phyloP scores from a whole-genome alignment of 2,113 vertebrate species.

The Anser cygnoides region DNA sequence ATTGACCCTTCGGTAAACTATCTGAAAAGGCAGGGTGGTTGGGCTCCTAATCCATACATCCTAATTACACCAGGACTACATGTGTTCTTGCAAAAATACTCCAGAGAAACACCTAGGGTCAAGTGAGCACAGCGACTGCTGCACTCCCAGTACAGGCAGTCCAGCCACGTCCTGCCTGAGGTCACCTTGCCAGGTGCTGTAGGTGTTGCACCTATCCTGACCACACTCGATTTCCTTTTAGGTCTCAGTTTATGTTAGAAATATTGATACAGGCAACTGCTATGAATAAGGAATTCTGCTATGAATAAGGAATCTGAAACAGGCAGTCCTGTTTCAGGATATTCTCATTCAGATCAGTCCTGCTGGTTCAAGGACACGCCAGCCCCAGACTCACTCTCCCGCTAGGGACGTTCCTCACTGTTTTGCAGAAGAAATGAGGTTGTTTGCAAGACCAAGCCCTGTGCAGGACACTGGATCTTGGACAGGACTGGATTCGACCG shows the following conservation, averaged over 20 bases:
- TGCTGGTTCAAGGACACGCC: not conserved
- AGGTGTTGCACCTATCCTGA: not conserved
- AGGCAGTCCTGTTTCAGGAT: not conserved
- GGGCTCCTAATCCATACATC: not conserved
- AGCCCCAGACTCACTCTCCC: not conserved
- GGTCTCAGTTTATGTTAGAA: not conserved
- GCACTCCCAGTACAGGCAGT: not conserved
- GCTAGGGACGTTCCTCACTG: not conserved
- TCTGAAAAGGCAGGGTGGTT: not conserved
- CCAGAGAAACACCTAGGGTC: not conserved
- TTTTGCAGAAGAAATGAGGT: not conserved
- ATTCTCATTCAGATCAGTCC: not conserved
- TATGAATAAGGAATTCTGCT: not conserved
- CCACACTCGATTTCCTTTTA: not conserved
- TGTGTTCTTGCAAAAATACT: not conserved
- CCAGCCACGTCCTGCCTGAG: not conserved
- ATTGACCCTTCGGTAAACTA: not conserved
- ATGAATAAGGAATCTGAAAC: no score
- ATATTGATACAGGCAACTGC: not conserved
- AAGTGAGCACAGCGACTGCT: not conserved
- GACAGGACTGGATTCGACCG: not conserved
- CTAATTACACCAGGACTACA: rapidly evolving
- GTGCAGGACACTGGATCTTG: not conserved
- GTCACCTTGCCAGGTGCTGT: not conserved
- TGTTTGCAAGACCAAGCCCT: not conserved